Evolutionary conservation across 2,113 vertebrate genomes (phyloP).

Genomic region (Nansenia antarctica): DNA sequence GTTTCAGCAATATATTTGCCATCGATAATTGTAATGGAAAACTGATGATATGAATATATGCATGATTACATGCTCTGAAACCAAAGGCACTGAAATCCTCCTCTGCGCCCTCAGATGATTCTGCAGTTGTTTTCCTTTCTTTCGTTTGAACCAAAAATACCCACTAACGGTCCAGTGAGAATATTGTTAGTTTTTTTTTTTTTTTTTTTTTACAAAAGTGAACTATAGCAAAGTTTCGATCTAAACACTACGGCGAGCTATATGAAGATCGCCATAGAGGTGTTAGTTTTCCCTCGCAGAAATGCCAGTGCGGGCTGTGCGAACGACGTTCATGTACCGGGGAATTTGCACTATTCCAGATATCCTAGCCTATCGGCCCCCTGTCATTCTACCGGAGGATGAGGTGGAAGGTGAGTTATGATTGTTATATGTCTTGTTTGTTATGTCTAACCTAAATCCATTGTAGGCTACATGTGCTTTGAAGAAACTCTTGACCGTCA

Average conservation of each 20-base stretch:
- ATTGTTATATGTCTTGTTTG: not conserved
- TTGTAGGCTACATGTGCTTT: not conserved
- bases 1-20: not conserved
- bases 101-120: not conserved
- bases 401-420: slow-evolving; percentile 89
- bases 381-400: slow-evolving; percentile 88
- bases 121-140: not conserved
- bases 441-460: not conserved
- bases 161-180: not conserved
- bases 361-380: slow-evolving; percentile 86
- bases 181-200: not conserved
- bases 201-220: slow-evolving; percentile 32
- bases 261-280: slow-evolving; percentile 75
- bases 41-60: not conserved
- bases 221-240: slow-evolving; percentile 53
- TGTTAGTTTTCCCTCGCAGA: slow-evolving; percentile 79
- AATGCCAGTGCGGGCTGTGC: slow-evolving; percentile 84
- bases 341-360: slow-evolving; percentile 95
- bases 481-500: not conserved
- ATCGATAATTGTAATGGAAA: not conserved
- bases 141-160: no score
- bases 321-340: slow-evolving; percentile 98
- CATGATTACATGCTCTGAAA: slow-evolving; percentile 25
- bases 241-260: slow-evolving; percentile 64
- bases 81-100: slow-evolving; percentile 18